Percentiles rank a stretch among this genome's conserved stretches.
phyloP scores from a whole-genome alignment of 2,113 vertebrate genomes.

The Chascanopsetta lugubris region DNA sequence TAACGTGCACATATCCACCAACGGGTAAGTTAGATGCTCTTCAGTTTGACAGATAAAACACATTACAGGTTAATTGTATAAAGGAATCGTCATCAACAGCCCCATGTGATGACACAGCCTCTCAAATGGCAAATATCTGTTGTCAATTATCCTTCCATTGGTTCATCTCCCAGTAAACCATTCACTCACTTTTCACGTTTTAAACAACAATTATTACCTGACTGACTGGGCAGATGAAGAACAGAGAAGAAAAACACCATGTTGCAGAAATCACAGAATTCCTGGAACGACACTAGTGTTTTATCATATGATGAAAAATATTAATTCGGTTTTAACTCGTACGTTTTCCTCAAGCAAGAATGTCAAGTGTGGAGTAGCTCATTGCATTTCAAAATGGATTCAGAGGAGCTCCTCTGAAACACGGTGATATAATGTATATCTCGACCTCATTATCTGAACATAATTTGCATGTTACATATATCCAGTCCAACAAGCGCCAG shows the following conservation, averaged over 20 bases:
- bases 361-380: background rate
- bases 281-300: background rate
- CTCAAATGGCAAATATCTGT: too few relatives aligned
- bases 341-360: background rate
- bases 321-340: background rate
- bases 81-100: constrained; percentile 4
- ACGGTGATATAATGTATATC: background rate
- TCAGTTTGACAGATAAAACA: background rate
- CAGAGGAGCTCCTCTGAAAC: background rate
- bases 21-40: background rate
- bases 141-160: too few relatives aligned
- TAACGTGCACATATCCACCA: too few relatives aligned
- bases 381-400: background rate
- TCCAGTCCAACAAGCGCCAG: constrained; percentile 15
- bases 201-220: constrained; percentile 1
- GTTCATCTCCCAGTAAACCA: constrained; percentile 39
- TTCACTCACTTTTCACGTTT: constrained; percentile 30
- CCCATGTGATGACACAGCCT: constrained; percentile 3
- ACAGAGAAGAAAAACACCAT: background rate
- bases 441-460: constrained; percentile 6
- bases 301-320: constrained; percentile 4
- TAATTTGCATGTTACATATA: constrained; percentile 7
- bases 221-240: constrained; percentile 7
- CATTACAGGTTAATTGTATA: constrained; percentile 12
- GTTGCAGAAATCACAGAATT: background rate